Evolutionary conservation across 1,140 invertebrate genomes (phyloP), one percentile per base, ranked within the genome.

Genomic region (Eubasilissa regina): DNA sequence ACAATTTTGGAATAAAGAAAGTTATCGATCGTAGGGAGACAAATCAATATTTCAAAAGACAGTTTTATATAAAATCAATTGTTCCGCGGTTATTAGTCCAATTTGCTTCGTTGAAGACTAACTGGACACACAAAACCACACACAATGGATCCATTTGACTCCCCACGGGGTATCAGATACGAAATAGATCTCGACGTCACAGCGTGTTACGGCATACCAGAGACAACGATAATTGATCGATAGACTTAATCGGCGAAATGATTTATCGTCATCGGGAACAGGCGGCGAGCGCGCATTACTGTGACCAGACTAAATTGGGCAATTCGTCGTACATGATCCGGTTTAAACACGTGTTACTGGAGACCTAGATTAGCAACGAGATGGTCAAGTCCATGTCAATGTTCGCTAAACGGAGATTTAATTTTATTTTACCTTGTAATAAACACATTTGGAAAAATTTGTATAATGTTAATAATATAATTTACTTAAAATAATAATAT

Each of bases 221-320:
- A 70, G 47, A 25, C 25, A 74, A 58, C 15, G 25, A 43, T 74
- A 58, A 74, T 56, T 74, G 70, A 58, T 74, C 70, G 70, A 74
- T 35, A 55, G 7, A 58, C 53, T 74, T 44, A 58, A 44, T 55
- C 35, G 51, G 70, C 70, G 53, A 74, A 74, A 56, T 44, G 53
- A 74, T 58, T 74, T 44, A 74, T 58, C 53, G 35, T 55, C 53
- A 56, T 15, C 48, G 17, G 56, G 15, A 0, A 6, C 25, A 6
- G 68, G 3, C 3, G 9, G 70, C 64, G 9, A 21, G 19, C 45
- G 19, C 15, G 48, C 19, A 9, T n/a, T 21, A 70, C 66, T 25
- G 47, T 25, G 13, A 51, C 9, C n/a, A 51, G n/a, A 35, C 53
- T 1, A 35, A 25, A 47, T 70, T 70, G 45, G 66, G 66, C 44